Evolutionary conservation across 2,113 vertebrate species (phyloP), one percentile per base, ranked within the genome.

Genomic region (Centropristis striata): DNA sequence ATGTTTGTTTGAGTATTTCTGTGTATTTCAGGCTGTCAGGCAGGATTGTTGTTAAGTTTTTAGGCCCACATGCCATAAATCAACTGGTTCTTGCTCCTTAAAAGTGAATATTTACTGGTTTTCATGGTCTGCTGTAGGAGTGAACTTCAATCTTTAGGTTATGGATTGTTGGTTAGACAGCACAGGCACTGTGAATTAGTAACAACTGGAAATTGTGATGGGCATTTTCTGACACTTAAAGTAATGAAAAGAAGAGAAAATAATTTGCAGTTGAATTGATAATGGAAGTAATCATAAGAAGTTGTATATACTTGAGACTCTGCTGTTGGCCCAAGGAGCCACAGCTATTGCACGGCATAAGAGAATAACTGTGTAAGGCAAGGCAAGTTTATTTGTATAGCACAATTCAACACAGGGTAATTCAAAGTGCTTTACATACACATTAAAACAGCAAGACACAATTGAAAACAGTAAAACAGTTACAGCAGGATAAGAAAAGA

Each of bases 1-100:
- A 32, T n/a, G 4, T 55, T 83, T 49, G 37, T 74, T 66, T 81
- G 32, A 69, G 39, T 32, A 47, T 55, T 55, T 75, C 11, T 47
- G 23, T 44, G 58, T 70, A 46, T 60, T 16, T 2, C 18, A 67
- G 15, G n/a, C 68, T 65, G 20, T 23, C 11, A 23, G 21, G 12
- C 5, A 1, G 0, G 46, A 44, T 67, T 71, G 32, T 32, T 23
- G 47, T 47, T 11, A n/a, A 12, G 25, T 28, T 71, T 44, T n/a
- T 21, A 20, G 16, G 37, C 5, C 49, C 41, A 12, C 39, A 25
- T 37, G 4, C 8, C 15, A 12, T 23, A 12, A 21, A 18, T 49
- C 3, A 25, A 28, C 11, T 28, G 1, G 18, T 39, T 53, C 7
- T 72, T 50, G 44, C 57, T 6, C 10, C 28, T 27, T 2, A 53